Percentiles rank a stretch among this genome's conserved stretches.
phyloP scores from a whole-genome alignment of 2,113 vertebrate species.

The Sceloporus undulatus region DNA sequence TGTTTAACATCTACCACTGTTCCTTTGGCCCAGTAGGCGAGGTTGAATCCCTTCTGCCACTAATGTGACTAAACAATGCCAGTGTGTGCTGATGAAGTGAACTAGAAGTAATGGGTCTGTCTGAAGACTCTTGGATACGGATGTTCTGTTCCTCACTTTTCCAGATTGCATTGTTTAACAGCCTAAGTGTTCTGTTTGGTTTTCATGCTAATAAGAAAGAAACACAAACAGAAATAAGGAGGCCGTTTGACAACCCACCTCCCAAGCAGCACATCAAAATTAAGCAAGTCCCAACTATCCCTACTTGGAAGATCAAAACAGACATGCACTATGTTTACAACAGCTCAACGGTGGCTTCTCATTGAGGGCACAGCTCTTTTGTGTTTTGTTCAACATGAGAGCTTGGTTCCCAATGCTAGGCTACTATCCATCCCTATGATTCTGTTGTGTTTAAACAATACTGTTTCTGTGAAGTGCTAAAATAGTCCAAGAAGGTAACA shows the following conservation, averaged over 20 bases:
- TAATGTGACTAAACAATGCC: constrained; percentile 79
- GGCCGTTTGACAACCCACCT: constrained; percentile 72
- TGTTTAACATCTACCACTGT: constrained; percentile 35
- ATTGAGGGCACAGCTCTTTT: constrained; percentile 13
- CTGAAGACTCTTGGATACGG: constrained; percentile 66
- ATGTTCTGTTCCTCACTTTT: constrained; percentile 66
- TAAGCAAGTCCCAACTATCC: constrained; percentile 48
- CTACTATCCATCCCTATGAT: not conserved
- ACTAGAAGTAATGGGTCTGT: constrained; percentile 81
- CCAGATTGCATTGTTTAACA: constrained; percentile 65
- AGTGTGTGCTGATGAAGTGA: constrained; percentile 76
- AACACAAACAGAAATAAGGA: constrained; percentile 58
- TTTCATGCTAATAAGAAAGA: constrained; percentile 67
- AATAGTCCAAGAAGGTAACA: not conserved
- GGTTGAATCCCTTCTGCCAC: constrained; percentile 65
- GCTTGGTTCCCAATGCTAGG: not conserved
- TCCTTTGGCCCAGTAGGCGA: constrained; percentile 62
- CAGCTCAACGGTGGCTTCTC: constrained; percentile 23
- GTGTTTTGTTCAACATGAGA: constrained; percentile 13
- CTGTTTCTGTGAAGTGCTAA: not conserved
- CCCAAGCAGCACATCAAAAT: constrained; percentile 22
- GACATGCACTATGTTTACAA: not conserved
- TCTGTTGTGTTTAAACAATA: not conserved
- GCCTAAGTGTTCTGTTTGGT: constrained; percentile 57
- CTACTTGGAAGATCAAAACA: constrained; percentile 50